Evolutionary conservation across 2,113 vertebrate species (phyloP).

Genomic region (Microtus montanus): DNA sequence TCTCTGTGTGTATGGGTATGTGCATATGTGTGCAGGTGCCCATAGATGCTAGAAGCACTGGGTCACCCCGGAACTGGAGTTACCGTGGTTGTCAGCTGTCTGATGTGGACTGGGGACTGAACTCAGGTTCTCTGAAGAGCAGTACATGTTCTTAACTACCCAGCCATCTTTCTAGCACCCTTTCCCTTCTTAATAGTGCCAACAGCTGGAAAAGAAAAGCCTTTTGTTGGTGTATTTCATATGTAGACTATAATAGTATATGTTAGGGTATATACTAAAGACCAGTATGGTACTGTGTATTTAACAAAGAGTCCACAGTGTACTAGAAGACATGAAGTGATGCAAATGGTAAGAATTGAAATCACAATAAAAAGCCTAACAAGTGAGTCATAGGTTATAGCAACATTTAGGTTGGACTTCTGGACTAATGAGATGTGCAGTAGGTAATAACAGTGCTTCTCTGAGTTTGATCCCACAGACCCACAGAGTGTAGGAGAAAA

Average conservation of each 20-base stretch:
- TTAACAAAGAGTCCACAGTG: conserved; percentile 14
- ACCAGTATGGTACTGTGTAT: not conserved
- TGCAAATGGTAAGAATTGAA: conserved; percentile 23
- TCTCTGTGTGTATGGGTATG: not conserved
- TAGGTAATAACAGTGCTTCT: not conserved
- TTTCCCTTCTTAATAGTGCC: not conserved
- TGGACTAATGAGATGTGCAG: not conserved
- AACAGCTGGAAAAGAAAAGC: not conserved
- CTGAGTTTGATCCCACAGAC: not conserved
- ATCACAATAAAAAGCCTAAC: conserved; percentile 31
- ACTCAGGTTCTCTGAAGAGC: not conserved
- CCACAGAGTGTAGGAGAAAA: not conserved
- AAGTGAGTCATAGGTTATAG: conserved; percentile 7
- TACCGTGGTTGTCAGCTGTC: not conserved
- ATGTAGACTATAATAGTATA: not conserved
- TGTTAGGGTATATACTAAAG: not conserved
- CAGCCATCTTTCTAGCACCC: not conserved
- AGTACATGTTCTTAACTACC: not conserved
- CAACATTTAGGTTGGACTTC: conserved; percentile 18
- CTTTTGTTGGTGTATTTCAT: not conserved
- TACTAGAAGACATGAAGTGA: not conserved
- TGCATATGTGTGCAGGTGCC: not conserved
- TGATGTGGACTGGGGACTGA: not conserved
- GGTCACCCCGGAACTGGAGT: not conserved
- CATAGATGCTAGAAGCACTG: not conserved